A percentile compares a stretch with the other conserved stretches of the same genome.
Conservation (phyloP, 2,113 vertebrate genomes). For the Carollia perspicillata region DNA sequence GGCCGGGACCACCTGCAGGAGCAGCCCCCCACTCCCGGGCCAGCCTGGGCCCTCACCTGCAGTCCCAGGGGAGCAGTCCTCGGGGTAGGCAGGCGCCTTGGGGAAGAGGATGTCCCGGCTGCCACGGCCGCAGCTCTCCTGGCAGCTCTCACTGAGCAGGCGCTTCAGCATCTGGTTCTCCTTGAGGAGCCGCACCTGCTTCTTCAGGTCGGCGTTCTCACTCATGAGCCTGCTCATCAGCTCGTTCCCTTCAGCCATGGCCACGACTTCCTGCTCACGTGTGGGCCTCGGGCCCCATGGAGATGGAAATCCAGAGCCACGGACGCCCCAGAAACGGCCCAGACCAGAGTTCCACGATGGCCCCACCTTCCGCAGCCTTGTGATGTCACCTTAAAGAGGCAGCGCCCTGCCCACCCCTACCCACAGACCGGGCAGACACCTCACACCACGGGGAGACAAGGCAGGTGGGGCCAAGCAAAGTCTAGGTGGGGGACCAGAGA, state of each 20-base stretch:
- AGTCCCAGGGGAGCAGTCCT: background rate
- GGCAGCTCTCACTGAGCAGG: slow-evolving; percentile 69
- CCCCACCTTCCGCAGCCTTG: slow-evolving; percentile 62
- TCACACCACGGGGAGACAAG: background rate
- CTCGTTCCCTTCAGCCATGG: slow-evolving; percentile 59
- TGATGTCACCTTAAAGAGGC: slow-evolving; percentile 73
- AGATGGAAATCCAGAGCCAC: slow-evolving; percentile 37
- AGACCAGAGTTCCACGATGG: background rate
- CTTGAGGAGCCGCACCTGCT: slow-evolving; percentile 72
- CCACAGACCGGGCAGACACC: background rate
- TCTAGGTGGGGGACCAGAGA: no score
- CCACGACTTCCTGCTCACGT: background rate
- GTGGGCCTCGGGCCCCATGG: background rate
- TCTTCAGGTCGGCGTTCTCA: slow-evolving; percentile 74
- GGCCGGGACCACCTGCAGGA: no score
- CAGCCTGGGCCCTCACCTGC: slow-evolving; percentile 51
- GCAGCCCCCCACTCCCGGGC: background rate
- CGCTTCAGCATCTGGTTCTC: slow-evolving; percentile 73
- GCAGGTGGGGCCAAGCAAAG: background rate
- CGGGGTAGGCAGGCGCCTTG: background rate
- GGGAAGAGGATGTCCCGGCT: background rate
- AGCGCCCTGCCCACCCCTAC: background rate
- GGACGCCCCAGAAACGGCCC: background rate
- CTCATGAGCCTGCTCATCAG: slow-evolving; percentile 67
- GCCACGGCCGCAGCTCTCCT: background rate